Evolutionary conservation across 2,888 invertebrate genomes (phyloP), one percentile per base, ranked within the genome.

Genomic region (Drosophila flavopinicola): DNA sequence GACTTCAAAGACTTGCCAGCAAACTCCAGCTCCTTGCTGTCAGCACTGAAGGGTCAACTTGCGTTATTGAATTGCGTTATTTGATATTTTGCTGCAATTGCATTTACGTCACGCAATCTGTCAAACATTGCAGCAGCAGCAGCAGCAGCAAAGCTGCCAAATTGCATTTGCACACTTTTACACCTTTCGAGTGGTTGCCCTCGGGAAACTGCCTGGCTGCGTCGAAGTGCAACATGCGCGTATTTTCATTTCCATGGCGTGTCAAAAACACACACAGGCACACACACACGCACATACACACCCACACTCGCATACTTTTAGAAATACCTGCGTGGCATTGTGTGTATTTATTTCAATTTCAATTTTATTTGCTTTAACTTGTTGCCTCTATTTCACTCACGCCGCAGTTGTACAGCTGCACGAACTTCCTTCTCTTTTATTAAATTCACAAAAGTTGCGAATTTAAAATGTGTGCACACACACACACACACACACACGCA

Each of bases 121-220:
- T 70, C 69, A 68, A 67, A 61, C 49, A 53, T 67, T 51, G 67
- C 47, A 17, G 51, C 15, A 25, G 23, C 6, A 24, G 67, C 47
- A 17, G 51, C 15, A 25, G 23, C 6, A 24, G 25, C 9, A 24
- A 58, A 49, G 61, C 61, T 58, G 57, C 37, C 71, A 80, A 80
- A 83, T 78, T 84, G 78, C 78, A 84, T 84, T 80, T 80, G 58
- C 78, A 78, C 84, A 67, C 59, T 53, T 70, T 69, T 44, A 71
- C 66, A 71, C 70, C 66, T 69, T 53, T 15, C 6, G 4, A 49
- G 42, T 33, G 32, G 2, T 20, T 20, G 20, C 27, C 66, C 15
- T 13, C 33, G 37, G 44, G 44, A 47, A 61, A 48, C 54, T 35
- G n/a, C n/a, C 33, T 51, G 53, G 53, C 51, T 42, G 32, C 7